Evolutionary conservation across 2,113 vertebrate genomes (phyloP), one percentile per base, ranked within the genome.

Genomic region (Melanerpes formicivorus): DNA sequence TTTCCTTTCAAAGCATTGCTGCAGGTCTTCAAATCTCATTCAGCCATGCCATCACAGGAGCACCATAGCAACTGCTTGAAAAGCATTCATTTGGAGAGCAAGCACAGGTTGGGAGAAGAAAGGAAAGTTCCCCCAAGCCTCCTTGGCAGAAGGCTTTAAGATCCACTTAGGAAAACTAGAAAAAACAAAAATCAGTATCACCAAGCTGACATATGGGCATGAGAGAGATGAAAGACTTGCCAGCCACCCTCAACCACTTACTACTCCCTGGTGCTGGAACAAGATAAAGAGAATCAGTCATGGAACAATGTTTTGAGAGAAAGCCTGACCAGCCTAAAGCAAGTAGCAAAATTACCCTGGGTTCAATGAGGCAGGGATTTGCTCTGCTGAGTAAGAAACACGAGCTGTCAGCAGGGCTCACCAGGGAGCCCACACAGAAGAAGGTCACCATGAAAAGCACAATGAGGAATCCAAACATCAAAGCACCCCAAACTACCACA

Each of bases 281-380:
- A 69, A 67, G 89, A 95, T 93, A 67, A 96, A 92, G 81, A 85
- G 37, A 92, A 93, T 82, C 87, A 85, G 65, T 91, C 91, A 93
- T 10, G 25, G 74, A 92, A 84, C 64, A 96, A 67, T 14, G 76
- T 89, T 92, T 69, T 52, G 30, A 89, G 55, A 92, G 84, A 94
- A 94, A 87, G 84, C 62, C 72, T 80, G 52, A 67, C 30, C 14
- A 1, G 87, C 75, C 90, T 87, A 77, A 92, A 95, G 81, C 90
- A 77, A 93, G 79, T 18, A 84, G 77, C 69, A 87, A 93, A 94
- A 89, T 5, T 42, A 62, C 64, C 54, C 73, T 75, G 40, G 40
- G 44, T 80, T 84, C 79, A 90, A 18, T 25, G 50, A 80, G 62
- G 87, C 89, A 54, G 50, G 69, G 76, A 80, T 94, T 92, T 91